phyloP scores from a whole-genome alignment of 2,888 invertebrate genomes.

The Tortricodes alternella region DNA sequence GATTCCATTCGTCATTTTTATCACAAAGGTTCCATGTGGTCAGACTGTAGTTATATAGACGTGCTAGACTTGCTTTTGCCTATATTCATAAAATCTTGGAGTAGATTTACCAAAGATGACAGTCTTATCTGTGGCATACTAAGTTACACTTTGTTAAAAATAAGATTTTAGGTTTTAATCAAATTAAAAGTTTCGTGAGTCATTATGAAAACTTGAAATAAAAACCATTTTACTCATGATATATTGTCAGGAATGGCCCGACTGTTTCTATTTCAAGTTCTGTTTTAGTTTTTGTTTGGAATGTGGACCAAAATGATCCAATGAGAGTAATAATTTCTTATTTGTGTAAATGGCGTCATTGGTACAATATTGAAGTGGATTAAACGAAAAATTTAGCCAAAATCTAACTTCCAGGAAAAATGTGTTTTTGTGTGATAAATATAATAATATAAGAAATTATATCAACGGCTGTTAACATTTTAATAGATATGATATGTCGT shows the following conservation, averaged over 20 bases:
- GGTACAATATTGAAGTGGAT: neutral
- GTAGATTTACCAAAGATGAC: neutral
- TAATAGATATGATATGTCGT: too few species aligned
- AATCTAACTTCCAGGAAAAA: slow-evolving; percentile 34
- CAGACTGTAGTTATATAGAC: neutral
- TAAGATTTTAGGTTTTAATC: too few species aligned
- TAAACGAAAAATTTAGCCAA: slow-evolving; percentile 30
- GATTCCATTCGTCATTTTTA: too few species aligned
- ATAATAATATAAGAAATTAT: slow-evolving; percentile 16
- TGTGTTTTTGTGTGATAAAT: slow-evolving; percentile 28
- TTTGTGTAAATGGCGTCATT: neutral
- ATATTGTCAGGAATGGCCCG: too few species aligned
- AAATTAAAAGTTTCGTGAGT: too few species aligned
- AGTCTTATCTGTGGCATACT: neutral
- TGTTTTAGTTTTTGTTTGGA: slow-evolving; percentile 2
- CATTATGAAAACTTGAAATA: too few species aligned
- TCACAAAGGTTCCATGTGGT: too few species aligned
- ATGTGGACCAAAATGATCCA: slow-evolving; percentile 23
- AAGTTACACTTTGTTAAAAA: too few species aligned
- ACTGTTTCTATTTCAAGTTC: too few species aligned
- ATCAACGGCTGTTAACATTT: slow-evolving; percentile 24
- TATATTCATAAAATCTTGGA: neutral
- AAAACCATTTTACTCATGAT: too few species aligned
- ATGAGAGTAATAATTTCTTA: neutral
- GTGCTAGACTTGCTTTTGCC: slow-evolving; percentile 1